phyloP scores from a whole-genome alignment of 2,797 vertebrate species.

The Liparis tanakae region DNA sequence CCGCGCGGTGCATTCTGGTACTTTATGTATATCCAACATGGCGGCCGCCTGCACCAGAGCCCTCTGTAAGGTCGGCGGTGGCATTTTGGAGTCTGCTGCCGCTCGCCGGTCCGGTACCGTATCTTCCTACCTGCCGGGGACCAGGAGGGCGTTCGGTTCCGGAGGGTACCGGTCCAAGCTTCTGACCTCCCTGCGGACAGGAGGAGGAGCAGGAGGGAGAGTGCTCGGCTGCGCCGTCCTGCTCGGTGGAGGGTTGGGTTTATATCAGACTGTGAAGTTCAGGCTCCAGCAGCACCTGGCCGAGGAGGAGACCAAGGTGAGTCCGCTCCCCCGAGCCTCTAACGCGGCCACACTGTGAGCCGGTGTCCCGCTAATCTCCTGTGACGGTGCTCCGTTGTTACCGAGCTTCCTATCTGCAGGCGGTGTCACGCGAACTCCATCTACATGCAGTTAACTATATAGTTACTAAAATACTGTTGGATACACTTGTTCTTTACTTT shows the following conservation, averaged over 20 bases:
- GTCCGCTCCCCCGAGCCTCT: not conserved
- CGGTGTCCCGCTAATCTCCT: not conserved
- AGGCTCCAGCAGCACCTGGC: conserved; percentile 72
- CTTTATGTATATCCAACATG: conserved; percentile 81
- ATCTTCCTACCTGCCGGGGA: conserved; percentile 19
- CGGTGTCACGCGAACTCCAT: conserved; percentile 1
- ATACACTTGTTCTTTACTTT: not conserved
- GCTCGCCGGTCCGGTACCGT: conserved; percentile 46
- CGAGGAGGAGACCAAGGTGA: conserved; percentile 72
- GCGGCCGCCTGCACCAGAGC: conserved; percentile 73
- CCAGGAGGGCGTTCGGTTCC: conserved; percentile 58
- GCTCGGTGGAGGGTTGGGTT: conserved; percentile 81
- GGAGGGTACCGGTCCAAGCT: conserved; percentile 49
- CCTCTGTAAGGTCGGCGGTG: conserved; percentile 75
- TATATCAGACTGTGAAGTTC: conserved; percentile 76
- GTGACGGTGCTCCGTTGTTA: not conserved
- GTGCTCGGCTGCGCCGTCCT: conserved; percentile 76
- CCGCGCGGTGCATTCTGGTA: conserved; percentile 65
- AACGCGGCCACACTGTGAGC: not conserved
- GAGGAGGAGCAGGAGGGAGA: conserved; percentile 48
- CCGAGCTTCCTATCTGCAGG: not conserved
- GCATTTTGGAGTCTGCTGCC: conserved; percentile 47
- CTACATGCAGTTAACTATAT: too few relatives aligned
- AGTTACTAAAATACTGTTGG: not conserved
- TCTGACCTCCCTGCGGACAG: conserved; percentile 27